Conservation (phyloP, 2,888 invertebrate genomes). For the Stratiomys singularior region DNA sequence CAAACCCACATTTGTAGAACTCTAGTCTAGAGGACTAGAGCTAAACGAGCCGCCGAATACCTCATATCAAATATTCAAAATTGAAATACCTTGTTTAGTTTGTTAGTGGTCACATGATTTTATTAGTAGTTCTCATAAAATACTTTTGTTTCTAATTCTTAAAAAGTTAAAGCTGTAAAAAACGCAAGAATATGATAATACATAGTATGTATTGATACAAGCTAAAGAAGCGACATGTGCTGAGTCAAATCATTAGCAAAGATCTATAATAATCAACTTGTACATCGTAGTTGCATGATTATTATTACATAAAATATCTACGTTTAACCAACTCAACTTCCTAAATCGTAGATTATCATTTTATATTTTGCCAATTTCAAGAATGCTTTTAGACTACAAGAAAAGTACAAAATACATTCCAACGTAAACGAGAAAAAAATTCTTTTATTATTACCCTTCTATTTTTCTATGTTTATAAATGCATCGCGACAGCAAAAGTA, state of each 20-base stretch:
- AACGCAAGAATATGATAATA: constrained; percentile 43
- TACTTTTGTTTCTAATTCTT: constrained; percentile 43
- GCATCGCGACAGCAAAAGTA: constrained; percentile 52
- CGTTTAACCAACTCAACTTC: constrained; percentile 13
- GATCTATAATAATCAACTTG: constrained; percentile 21
- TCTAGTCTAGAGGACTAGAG: too few species aligned
- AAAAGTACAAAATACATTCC: constrained; percentile 31
- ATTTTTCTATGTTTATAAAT: constrained; percentile 48
- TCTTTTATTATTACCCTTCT: constrained; percentile 34
- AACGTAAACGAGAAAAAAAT: constrained; percentile 38
- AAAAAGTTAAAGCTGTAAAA: constrained; percentile 46
- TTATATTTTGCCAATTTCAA: background rate
- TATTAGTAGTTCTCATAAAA: constrained; percentile 46
- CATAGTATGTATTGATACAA: constrained; percentile 42
- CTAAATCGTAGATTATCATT: background rate
- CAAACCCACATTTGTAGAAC: too few species aligned
- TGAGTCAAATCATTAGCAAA: constrained; percentile 45
- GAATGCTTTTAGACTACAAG: constrained; percentile 5
- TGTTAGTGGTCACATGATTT: constrained; percentile 47
- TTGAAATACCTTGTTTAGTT: constrained; percentile 27
- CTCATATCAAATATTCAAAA: background rate
- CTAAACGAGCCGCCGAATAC: too few species aligned
- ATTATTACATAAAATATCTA: constrained; percentile 34
- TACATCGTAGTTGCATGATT: constrained; percentile 31
- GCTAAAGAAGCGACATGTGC: constrained; percentile 45